Evolutionary conservation across 2,113 vertebrate genomes (phyloP), one percentile per base, ranked within the genome.

Genomic region (Lonchura striata): DNA sequence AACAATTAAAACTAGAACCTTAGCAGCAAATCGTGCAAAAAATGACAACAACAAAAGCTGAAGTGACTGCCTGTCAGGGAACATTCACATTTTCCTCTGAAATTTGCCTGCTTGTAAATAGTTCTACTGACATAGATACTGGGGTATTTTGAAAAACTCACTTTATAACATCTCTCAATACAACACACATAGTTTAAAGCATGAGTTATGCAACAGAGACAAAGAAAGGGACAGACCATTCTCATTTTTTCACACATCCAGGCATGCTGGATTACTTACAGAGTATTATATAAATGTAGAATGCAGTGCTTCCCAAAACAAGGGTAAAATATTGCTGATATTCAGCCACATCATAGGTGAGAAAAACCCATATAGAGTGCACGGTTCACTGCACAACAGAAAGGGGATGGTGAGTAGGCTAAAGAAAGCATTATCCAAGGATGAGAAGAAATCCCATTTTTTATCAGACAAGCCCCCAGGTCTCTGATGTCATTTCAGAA

Each of bases 41-140:
- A 74, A 84, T 2, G 52, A 22, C 66, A 30, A 44, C 47, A 94
- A 63, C 24, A 82, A 88, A 92, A 86, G 42, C 47, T 21, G 21
- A 97, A 96, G 95, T 92, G 96, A 89, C 93, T 95, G 88, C 94
- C 97, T 96, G 97, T 96, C 94, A 94, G 84, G 82, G 94, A 97
- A 95, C 60, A 88, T 75, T 92, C 44, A 79, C 41, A 27, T 91
- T 96, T 85, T 92, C 85, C n/a, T 94, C 69, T 76, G 86, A 92
- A 95, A 84, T 52, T 82, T 92, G 85, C 49, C 59, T 82, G 80
- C 86, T 69, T 82, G 44, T 71, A 93, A 96, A 86, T 93, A 96
- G 93, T 92, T 95, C 86, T 88, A 91, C 82, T 13, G 47, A 94
- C 33, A 80, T 71, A 94, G 95, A 91, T 80, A 97, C 78, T 77